Evolutionary conservation across 2,888 invertebrate genomes (phyloP).

Genomic region (Drosophila subsilvestris): DNA sequence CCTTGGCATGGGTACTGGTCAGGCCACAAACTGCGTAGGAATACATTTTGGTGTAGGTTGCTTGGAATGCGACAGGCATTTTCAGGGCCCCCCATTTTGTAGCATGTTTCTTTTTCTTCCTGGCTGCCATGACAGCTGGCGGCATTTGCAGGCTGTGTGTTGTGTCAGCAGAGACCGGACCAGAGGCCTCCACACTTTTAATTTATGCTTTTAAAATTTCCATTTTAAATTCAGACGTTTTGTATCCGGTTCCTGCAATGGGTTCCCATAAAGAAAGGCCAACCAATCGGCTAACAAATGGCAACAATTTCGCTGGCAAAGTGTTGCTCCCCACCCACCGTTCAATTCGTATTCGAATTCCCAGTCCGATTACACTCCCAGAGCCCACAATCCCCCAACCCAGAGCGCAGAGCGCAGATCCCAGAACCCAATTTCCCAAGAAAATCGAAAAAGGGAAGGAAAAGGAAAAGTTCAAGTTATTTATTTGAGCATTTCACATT

Average conservation of each 20-base stretch:
- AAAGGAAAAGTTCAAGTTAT: constrained; percentile 67
- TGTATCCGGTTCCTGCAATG: constrained; percentile 40
- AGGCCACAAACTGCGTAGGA: constrained; percentile 52
- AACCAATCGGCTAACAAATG: constrained; percentile 76
- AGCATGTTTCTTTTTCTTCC: constrained; percentile 32
- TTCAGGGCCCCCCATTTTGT: constrained; percentile 66
- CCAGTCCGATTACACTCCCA: constrained; percentile 35
- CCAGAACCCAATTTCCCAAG: constrained; percentile 31
- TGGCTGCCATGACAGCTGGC: constrained; percentile 55
- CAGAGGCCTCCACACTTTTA: constrained; percentile 41
- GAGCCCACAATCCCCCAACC: constrained; percentile 13
- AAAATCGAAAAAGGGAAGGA: constrained; percentile 61
- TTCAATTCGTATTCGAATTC: constrained; percentile 50
- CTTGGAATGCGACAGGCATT: constrained; percentile 71
- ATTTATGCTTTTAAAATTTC: constrained; percentile 68
- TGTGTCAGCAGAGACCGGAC: constrained; percentile 48
- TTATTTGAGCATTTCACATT: constrained; percentile 77
- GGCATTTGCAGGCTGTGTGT: constrained; percentile 62
- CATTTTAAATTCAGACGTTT: constrained; percentile 53
- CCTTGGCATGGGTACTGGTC: constrained; percentile 23
- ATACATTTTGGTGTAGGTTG: constrained; percentile 47
- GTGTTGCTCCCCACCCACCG: constrained; percentile 25
- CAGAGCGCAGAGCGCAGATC: background rate
- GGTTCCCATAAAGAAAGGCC: constrained; percentile 56
- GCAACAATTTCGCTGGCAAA: constrained; percentile 71